These are phyloP conservation scores for Fulica atra DNA, from an alignment of 2,113 vertebrate genomes.

Conservation along the genomic window DNA sequence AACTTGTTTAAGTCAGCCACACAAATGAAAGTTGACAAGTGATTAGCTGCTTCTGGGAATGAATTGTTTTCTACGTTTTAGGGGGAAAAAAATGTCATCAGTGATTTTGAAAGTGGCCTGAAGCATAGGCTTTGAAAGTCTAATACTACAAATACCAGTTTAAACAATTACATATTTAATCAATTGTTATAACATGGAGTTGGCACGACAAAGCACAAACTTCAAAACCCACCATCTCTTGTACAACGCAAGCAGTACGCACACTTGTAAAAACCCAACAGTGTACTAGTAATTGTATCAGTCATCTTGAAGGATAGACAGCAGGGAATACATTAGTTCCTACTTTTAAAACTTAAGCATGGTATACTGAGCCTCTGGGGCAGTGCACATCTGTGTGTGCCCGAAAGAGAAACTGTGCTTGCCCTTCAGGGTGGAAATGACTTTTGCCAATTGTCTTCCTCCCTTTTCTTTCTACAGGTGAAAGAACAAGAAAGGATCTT, in stretches of 20 bases:
- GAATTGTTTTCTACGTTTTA: constrained; percentile 2
- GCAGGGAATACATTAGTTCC: not conserved
- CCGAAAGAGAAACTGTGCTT: not conserved
- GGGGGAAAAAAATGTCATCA: constrained; percentile 7
- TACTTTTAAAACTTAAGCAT: not conserved
- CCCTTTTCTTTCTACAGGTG: not conserved
- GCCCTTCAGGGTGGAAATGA: not conserved
- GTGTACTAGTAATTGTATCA: not conserved
- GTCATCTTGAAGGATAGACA: not conserved
- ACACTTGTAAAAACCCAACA: not conserved
- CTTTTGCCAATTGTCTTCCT: not conserved
- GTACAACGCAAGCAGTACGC: not conserved
- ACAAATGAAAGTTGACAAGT: constrained; percentile 55
- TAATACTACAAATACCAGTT: not conserved
- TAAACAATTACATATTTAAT: not conserved
- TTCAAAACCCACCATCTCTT: not conserved
- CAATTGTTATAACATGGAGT: not conserved
- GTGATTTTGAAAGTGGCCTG: constrained; percentile 15
- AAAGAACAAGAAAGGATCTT: not conserved
- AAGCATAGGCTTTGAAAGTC: constrained; percentile 16
- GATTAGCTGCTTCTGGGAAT: constrained; percentile 42
- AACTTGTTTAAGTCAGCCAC: constrained; percentile 40
- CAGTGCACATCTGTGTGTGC: not conserved
- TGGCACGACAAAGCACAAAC: not conserved
- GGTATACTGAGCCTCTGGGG: not conserved